A percentile compares a stretch with the other conserved stretches of the same genome.
Conservation (phyloP, 2,797 vertebrate species). For the Labeo calbasu region DNA sequence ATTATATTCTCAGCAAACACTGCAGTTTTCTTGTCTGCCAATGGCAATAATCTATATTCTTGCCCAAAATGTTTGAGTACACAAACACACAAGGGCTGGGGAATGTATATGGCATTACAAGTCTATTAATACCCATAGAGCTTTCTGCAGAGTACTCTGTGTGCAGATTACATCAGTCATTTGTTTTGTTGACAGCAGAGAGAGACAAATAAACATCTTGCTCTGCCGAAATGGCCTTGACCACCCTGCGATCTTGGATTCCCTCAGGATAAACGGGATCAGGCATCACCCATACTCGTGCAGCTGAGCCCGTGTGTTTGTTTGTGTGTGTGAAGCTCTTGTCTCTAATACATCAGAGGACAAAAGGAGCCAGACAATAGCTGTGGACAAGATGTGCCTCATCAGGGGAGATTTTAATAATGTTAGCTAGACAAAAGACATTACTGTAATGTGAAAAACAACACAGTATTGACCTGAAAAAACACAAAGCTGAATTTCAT, state of each 20-base stretch:
- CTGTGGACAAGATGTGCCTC: not conserved
- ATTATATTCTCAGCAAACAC: not conserved
- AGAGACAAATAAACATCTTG: constrained; percentile 19
- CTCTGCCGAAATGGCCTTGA: constrained; percentile 16
- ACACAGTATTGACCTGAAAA: not conserved
- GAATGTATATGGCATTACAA: not conserved
- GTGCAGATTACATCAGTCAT: not conserved
- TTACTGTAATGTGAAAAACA: not conserved
- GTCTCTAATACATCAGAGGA: constrained; percentile 4
- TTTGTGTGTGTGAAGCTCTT: not conserved
- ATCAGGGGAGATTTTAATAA: not conserved
- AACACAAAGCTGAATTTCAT: not conserved
- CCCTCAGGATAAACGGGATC: constrained; percentile 19
- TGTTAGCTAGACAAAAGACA: not conserved
- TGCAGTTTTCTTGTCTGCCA: not conserved
- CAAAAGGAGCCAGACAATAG: constrained; percentile 7
- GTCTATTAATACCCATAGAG: not conserved
- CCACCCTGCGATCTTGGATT: not conserved
- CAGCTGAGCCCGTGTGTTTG: not conserved
- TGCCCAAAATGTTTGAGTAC: not conserved
- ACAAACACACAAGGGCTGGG: not conserved
- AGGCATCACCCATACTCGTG: constrained; percentile 1
- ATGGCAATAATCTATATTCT: not conserved
- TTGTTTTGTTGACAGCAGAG: not conserved
- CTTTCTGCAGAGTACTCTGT: not conserved